These are phyloP conservation scores for Remorina albescens DNA, from an alignment of 2,797 vertebrate species.

Conservation along the genomic window DNA sequence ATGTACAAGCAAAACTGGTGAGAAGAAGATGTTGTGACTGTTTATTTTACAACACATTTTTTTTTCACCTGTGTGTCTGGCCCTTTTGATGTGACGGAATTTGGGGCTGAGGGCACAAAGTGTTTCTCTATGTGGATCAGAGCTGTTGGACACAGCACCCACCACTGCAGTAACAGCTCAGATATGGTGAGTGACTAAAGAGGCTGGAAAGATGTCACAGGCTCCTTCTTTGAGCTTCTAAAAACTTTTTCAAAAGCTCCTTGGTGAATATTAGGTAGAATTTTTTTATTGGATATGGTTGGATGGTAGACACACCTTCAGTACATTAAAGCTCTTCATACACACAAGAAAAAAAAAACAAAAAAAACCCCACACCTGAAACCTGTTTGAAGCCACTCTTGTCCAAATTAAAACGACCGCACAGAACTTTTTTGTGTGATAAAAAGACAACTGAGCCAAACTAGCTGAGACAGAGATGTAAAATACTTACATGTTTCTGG, in stretches of 20 bases:
- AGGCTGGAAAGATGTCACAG: not conserved
- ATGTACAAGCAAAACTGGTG: constrained; percentile 26
- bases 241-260: not conserved
- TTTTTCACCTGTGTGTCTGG: not conserved
- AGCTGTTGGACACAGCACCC: not conserved
- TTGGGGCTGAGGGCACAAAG: not conserved
- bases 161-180: too few species aligned
- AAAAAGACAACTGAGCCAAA: not conserved
- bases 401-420: not conserved
- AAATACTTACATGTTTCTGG: constrained; percentile 55
- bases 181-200: too few species aligned
- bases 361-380: too few species aligned
- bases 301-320: too few species aligned
- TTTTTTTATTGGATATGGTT: too few species aligned
- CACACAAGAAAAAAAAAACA: too few species aligned
- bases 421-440: not conserved
- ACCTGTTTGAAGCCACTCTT: not conserved
- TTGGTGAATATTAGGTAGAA: too few species aligned
- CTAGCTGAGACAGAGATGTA: not conserved
- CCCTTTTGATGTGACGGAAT: too few species aligned
- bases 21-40: not conserved
- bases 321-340: too few species aligned
- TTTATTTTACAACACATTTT: not conserved
- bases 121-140: too few species aligned
- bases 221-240: not conserved